Base-by-base conservation (phyloP, 53 echinoderm and acorn worm species). In the Holothuria leucospilota region DNA sequence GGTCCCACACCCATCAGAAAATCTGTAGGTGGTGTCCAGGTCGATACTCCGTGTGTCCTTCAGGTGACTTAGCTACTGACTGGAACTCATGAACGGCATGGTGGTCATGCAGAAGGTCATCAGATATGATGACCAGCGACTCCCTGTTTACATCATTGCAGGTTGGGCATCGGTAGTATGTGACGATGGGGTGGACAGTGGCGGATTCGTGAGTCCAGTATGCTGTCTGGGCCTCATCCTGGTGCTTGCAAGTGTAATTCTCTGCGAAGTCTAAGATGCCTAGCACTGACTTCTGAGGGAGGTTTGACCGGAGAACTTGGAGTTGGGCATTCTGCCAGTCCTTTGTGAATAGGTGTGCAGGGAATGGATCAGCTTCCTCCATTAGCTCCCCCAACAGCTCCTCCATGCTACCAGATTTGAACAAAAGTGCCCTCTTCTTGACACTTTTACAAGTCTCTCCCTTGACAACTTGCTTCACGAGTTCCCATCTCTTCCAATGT, bases 291-390 rank as follows among this genome's bases (percentile, higher is more conserved):
- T 66, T 66, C 25, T 66, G 66, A 14, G 66, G 66, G 10, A 66
- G 66, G 21, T 66, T 66, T 20, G 21, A 18, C 21, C 66, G 11
- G 20, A 66, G 18, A 13, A 29, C 10, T 9, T 26, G 66, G 16
- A 29, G 21, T 26, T 79, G 88, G 28, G 11, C 24, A 62, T 79
- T 82, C 53, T 88, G 88, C 88, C 88, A 88, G 62, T 88, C 88
- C 49, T 88, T 88, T n/a, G 82, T 83, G 49, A 88, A 88, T 1
- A 88, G 62, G 61, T 88, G 88, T 2, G 20, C 72, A 0, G 71
- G 18, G 62, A 82, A 83, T 69, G 69, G 61, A 11, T 39, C n/a
- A 13, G 73, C 63, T 52, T 88, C 88, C 39, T 69, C 71, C 6
- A 49, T 88, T 46, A 88, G 41, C 27, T 83, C 88, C 62, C 4